Percentiles rank a stretch among this genome's conserved stretches.
phyloP scores from a whole-genome alignment of 2,113 vertebrate genomes.

The Silurus asotus region DNA sequence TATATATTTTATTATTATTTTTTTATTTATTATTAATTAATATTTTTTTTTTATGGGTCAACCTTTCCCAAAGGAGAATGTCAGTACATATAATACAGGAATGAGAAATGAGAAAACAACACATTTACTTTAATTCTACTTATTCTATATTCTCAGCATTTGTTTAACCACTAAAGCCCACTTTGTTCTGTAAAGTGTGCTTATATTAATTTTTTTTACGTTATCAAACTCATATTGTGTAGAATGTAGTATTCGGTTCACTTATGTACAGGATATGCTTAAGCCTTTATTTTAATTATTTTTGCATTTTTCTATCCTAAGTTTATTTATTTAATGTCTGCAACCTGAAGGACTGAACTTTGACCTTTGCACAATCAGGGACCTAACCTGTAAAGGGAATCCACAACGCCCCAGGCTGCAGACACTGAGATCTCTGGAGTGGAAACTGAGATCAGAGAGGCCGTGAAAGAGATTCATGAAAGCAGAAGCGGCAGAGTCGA shows the following conservation, averaged over 20 bases:
- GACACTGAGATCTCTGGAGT: conserved; percentile 4
- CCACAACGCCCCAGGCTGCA: background rate
- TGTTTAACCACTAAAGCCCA: background rate
- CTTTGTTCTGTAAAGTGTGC: background rate
- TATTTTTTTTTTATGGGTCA: background rate
- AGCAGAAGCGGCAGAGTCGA: conserved; percentile 35
- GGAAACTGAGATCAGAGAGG: conserved; percentile 31
- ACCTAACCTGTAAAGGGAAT: background rate
- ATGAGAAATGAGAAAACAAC: too few species aligned
- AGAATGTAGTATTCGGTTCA: background rate
- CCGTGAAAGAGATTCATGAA: conserved; percentile 37
- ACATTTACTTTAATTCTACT: too few species aligned
- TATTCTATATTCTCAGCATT: background rate
- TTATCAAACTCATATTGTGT: background rate
- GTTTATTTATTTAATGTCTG: background rate
- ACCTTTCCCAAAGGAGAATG: background rate
- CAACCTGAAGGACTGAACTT: conserved; percentile 16
- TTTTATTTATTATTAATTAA: background rate
- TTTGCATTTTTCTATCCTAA: background rate
- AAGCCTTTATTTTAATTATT: background rate
- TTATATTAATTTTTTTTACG: background rate
- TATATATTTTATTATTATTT: too few species aligned
- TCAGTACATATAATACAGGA: background rate
- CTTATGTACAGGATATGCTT: background rate
- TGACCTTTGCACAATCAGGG: conserved; percentile 17